These are phyloP conservation scores for Gallinago solitaria DNA, from an alignment of 2,797 vertebrate genomes.

Conservation along the genomic window DNA sequence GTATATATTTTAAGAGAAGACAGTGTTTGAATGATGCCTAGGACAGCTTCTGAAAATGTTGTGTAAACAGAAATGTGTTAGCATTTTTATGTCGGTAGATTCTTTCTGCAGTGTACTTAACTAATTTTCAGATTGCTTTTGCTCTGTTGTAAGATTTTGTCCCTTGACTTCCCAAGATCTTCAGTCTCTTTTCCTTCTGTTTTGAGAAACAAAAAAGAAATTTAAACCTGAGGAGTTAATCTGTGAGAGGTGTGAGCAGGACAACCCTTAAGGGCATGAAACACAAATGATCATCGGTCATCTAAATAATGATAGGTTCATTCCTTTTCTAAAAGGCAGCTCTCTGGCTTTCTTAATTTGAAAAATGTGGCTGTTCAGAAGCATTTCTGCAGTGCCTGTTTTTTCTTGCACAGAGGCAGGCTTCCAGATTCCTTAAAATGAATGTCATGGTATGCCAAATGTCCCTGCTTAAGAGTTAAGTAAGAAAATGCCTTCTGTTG, in stretches of 20 bases:
- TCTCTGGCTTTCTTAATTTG: not conserved
- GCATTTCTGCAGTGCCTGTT: not conserved
- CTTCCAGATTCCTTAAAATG: not conserved
- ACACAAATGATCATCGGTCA: not conserved
- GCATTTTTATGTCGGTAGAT: not conserved
- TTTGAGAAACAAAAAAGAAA: not conserved
- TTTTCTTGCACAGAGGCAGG: not conserved
- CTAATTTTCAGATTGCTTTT: not conserved
- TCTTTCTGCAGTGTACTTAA: not conserved
- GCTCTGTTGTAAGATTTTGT: not conserved
- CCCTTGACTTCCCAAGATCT: not conserved
- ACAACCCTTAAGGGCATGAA: not conserved
- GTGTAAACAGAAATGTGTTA: not conserved
- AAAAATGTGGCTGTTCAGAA: not conserved
- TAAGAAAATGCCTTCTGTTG: not conserved
- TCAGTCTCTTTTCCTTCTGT: not conserved
- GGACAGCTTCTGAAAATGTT: not conserved
- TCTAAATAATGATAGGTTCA: not conserved
- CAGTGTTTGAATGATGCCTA: not conserved
- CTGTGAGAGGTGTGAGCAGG: not conserved
- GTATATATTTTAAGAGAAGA: not conserved
- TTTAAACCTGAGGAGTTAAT: not conserved
- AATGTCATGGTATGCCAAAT: not conserved
- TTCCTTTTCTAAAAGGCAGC: not conserved
- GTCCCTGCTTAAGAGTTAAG: not conserved